Percentiles rank a stretch among this genome's conserved stretches.
These are phyloP conservation scores for Enteromius treurensis DNA, from an alignment of 2,797 vertebrate species.

Conservation along the genomic window DNA sequence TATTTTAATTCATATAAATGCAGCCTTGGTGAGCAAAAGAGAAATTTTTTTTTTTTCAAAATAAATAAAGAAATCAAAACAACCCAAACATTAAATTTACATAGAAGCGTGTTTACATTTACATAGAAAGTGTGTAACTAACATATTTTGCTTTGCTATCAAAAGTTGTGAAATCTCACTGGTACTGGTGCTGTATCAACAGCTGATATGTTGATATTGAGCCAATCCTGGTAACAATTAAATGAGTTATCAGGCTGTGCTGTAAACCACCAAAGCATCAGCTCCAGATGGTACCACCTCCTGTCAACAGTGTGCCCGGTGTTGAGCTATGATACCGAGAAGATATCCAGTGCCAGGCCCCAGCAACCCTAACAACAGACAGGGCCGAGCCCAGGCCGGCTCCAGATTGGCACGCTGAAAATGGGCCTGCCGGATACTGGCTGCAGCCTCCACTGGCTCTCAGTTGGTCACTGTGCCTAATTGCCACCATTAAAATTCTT, in stretches of 20 bases:
- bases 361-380: constrained; percentile 66
- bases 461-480: constrained; percentile 85
- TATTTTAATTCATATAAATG: background rate
- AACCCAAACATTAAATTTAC: background rate
- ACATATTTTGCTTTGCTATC: background rate
- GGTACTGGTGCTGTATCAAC: background rate
- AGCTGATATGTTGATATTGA: background rate
- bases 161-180: background rate
- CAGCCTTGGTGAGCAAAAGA: background rate
- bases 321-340: constrained; percentile 24
- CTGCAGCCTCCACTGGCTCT: constrained; percentile 70
- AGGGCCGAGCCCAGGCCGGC: constrained; percentile 63
- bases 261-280: constrained; percentile 43
- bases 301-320: constrained; percentile 21
- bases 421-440: constrained; percentile 78
- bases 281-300: constrained; percentile 6
- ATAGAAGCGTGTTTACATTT: background rate
- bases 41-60: background rate
- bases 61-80: background rate
- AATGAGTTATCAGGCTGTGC: background rate
- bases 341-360: constrained; percentile 61
- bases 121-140: background rate
- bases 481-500: constrained; percentile 91
- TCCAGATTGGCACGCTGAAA: constrained; percentile 80
- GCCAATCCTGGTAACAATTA: background rate